phyloP scores from a whole-genome alignment of 2,797 vertebrate species.

The Staurois parvus region DNA sequence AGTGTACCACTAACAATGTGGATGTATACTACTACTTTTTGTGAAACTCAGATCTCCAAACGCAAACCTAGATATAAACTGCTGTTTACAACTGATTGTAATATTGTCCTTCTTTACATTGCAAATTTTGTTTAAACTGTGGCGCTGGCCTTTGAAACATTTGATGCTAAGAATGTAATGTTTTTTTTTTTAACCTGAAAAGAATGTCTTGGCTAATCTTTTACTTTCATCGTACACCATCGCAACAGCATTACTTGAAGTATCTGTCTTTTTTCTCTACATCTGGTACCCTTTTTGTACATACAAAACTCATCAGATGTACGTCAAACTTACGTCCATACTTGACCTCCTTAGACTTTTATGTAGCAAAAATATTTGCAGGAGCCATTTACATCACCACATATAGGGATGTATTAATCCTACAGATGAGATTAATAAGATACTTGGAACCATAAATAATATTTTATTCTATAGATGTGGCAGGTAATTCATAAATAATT shows the following conservation, averaged over 20 bases:
- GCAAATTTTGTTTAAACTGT: too few species aligned
- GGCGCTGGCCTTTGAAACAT: neutral
- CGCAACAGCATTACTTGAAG: neutral
- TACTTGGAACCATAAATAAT: neutral
- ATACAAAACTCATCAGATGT: slow-evolving; percentile 32
- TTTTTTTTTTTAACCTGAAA: neutral
- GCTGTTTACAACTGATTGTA: neutral
- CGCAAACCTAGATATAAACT: neutral
- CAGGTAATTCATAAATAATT: slow-evolving; percentile 40
- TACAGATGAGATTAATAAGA: slow-evolving; percentile 52
- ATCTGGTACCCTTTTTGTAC: slow-evolving; percentile 54
- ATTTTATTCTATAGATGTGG: slow-evolving; percentile 22
- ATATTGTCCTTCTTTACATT: neutral
- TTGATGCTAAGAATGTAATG: neutral
- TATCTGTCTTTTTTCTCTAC: slow-evolving; percentile 20
- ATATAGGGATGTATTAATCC: slow-evolving; percentile 42
- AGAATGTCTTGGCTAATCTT: neutral
- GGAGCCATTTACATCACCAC: slow-evolving; percentile 43
- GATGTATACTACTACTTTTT: too few species aligned
- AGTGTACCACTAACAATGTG: too few species aligned
- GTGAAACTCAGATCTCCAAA: too few species aligned
- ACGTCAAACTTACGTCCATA: slow-evolving; percentile 44
- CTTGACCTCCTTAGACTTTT: slow-evolving; percentile 48
- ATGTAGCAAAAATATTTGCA: slow-evolving; percentile 52
- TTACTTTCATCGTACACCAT: slow-evolving; percentile 11